Conservation (phyloP, 2,113 vertebrate species). For the Tricholaema leucomelas region DNA sequence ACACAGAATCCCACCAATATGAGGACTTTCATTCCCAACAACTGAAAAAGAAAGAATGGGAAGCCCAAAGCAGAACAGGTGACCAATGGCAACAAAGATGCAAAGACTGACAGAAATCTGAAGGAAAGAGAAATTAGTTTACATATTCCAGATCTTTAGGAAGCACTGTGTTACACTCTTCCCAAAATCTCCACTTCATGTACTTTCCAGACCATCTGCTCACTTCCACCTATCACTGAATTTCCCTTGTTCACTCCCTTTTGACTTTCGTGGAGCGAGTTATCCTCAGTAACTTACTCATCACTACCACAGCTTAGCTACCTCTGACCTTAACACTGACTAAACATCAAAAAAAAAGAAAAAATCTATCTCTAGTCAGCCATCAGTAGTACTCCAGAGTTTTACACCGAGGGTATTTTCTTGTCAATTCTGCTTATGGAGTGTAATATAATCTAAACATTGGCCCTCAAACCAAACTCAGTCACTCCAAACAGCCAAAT, state of each 20-base stretch:
- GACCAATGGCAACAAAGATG: not conserved
- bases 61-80: not conserved
- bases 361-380: not conserved
- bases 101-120: accelerated
- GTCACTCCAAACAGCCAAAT: not conserved
- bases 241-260: not conserved
- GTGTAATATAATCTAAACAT: too few species aligned
- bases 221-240: not conserved
- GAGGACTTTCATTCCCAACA: not conserved
- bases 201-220: not conserved
- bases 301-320: not conserved
- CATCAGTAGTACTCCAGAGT: not conserved
- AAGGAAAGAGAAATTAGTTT: not conserved
- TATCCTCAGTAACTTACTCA: not conserved
- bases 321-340: not conserved
- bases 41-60: not conserved
- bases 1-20: accelerated
- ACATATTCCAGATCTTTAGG: not conserved
- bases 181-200: not conserved
- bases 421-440: not conserved
- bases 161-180: not conserved
- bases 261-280: not conserved
- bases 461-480: not conserved
- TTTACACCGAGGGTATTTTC: not conserved
- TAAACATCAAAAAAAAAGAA: not conserved